phyloP scores from a whole-genome alignment of 2,888 invertebrate species.

The Teinopalpus imperialis region DNA sequence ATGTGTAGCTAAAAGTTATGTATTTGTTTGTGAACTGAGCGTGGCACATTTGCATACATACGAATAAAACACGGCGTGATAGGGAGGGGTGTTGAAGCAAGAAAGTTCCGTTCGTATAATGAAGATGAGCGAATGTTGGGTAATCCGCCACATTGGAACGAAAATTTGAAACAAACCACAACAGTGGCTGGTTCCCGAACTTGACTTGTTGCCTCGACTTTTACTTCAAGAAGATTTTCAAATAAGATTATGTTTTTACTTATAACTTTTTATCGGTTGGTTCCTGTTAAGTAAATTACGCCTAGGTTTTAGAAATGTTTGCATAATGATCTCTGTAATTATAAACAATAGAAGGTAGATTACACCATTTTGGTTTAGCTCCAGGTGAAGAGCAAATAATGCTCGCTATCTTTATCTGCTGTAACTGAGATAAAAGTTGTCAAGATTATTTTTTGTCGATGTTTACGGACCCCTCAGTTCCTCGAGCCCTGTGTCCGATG shows the following conservation, averaged over 20 bases:
- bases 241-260: slow-evolving; percentile 10
- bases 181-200: slow-evolving; percentile 38
- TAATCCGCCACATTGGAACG: slow-evolving; percentile 61
- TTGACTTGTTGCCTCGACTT: slow-evolving; percentile 30
- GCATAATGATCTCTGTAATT: background rate
- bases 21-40: slow-evolving; percentile 68
- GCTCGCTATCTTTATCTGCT: too few species aligned
- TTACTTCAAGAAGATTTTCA: slow-evolving; percentile 11
- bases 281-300: background rate
- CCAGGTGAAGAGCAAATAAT: too few species aligned
- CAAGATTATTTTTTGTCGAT: too few species aligned
- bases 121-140: slow-evolving; percentile 66
- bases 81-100: slow-evolving; percentile 59
- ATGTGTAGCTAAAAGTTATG: slow-evolving; percentile 54
- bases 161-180: slow-evolving; percentile 65
- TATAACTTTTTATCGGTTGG: slow-evolving; percentile 12
- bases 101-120: slow-evolving; percentile 71
- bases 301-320: background rate
- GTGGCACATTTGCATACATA: slow-evolving; percentile 70
- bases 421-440: too few species aligned
- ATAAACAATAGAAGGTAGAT: too few species aligned
- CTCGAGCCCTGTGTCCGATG: too few species aligned
- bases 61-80: slow-evolving; percentile 56
- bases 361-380: too few species aligned
- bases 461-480: too few species aligned